Base-by-base conservation (phyloP, 1,140 invertebrate species). In the Eumaeus atala region DNA sequence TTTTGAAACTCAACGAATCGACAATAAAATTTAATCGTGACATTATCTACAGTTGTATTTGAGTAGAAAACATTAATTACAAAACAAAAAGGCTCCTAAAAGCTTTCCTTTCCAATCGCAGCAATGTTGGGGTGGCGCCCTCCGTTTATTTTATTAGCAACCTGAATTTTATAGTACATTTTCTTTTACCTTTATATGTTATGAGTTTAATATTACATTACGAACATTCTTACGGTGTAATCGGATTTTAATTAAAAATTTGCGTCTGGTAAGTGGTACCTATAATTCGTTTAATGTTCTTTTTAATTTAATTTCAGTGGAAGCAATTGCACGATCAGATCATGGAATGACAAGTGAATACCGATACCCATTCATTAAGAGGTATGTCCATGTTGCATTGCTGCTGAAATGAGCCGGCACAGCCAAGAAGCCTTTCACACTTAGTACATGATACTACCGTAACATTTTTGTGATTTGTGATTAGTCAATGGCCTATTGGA, bases 31-130 rank as follows among this genome's bases (percentile, higher is more conserved):
- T 14, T 44, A 9, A 44, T 44, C 16, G 40, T 44, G 14, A 44
- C 51, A 44, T 53, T 34, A 50, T 50, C 36, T 36, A 53, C 40
- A 61, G 50, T 53, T 54, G 49, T 53, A 56, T 50, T 48, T 56
- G 53, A 54, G 56, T 48, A 51, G 21, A 66, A 58, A 67, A 66
- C 58, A 81, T 77, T 81, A 86, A 86, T 86, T 84, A 85, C 72
- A 70, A 77, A 80, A 83, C 77, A 82, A 86, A 80, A 83, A 84
- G 21, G 77, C 80, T 83, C 73, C 82, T 84, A 86, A 86, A 79
- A 83, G 75, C 78, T 81, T 81, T 80, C 75, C 73, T 76, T 78
- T 83, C 73, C 72, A 74, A 82, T 76, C 77, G 70, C 71, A 68
- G 69, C 72, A 66, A 69, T 71, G 75, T 73, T 75, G 74, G 82